phyloP scores from a whole-genome alignment of 2,113 vertebrate genomes.

The Tychaedon coryphoeus region DNA sequence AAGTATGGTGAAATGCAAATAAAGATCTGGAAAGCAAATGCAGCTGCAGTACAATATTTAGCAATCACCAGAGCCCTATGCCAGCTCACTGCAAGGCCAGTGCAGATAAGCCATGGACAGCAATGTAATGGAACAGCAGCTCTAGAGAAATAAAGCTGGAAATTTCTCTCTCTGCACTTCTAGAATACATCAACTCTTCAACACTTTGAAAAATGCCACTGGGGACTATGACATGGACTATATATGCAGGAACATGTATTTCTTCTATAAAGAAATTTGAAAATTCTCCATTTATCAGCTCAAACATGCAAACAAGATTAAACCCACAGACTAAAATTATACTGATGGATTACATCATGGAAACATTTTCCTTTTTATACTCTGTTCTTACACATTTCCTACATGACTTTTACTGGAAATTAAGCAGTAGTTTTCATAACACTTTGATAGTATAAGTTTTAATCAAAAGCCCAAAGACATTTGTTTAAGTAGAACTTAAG shows the following conservation, averaged over 20 bases:
- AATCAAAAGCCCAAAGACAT: neutral
- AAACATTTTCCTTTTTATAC: neutral
- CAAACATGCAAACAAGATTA: neutral
- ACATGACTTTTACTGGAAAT: neutral
- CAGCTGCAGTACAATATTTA: neutral
- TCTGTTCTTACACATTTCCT: neutral
- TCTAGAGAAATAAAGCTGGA: neutral
- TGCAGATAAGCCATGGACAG: neutral
- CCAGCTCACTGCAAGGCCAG: neutral
- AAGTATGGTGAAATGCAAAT: slow-evolving; percentile 4
- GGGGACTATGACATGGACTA: neutral
- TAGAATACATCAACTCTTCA: neutral
- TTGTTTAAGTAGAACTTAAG: neutral
- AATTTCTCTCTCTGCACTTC: neutral
- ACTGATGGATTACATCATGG: neutral
- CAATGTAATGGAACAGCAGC: neutral
- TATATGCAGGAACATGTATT: neutral
- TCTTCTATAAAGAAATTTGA: neutral
- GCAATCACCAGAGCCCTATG: neutral
- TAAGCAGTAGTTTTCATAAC: neutral
- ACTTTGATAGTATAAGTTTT: neutral
- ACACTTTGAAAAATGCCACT: neutral
- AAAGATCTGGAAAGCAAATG: neutral
- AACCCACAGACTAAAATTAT: neutral
- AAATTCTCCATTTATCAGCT: neutral